Conservation (phyloP, 2,113 vertebrate species). For the Gadus chalcogrammus region DNA sequence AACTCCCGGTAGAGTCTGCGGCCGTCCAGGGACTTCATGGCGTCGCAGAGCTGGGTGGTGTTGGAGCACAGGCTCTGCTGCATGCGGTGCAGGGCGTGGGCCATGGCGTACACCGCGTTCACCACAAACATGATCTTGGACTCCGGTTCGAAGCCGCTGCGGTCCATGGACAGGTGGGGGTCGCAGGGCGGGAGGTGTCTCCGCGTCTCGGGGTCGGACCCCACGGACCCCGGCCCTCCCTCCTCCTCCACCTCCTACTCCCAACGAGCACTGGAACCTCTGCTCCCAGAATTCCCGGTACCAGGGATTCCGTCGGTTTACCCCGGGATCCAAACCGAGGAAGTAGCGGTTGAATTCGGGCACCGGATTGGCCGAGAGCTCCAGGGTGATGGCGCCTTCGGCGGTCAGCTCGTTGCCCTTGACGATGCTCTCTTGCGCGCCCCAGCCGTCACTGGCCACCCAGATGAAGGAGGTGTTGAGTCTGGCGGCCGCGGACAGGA, state of each 20-base stretch:
- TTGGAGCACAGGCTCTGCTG: constrained; percentile 90
- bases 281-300: constrained; percentile 98
- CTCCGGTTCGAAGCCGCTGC: constrained; percentile 90
- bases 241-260: constrained; percentile 54
- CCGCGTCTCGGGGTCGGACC: constrained; percentile 26
- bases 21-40: constrained; percentile 91
- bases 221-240: neutral
- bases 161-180: constrained; percentile 82
- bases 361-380: constrained; percentile 88
- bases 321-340: constrained; percentile 83
- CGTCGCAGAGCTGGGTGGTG: constrained; percentile 90
- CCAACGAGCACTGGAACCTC: constrained; percentile 91
- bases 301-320: constrained; percentile 93
- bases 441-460: constrained; percentile 98
- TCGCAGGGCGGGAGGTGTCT: constrained; percentile 75
- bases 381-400: constrained; percentile 91
- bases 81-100: constrained; percentile 91
- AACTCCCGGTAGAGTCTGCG: constrained; percentile 92
- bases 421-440: constrained; percentile 93
- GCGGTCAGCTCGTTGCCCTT: constrained; percentile 92
- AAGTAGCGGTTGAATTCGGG: constrained; percentile 93
- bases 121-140: constrained; percentile 99
- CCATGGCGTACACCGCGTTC: constrained; percentile 96
- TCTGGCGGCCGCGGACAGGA: constrained; percentile 87
- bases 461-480: constrained; percentile 94